These are phyloP conservation scores for Ormyrus rosae DNA, from an alignment of 2,888 invertebrate genomes.

Conservation along the genomic window DNA sequence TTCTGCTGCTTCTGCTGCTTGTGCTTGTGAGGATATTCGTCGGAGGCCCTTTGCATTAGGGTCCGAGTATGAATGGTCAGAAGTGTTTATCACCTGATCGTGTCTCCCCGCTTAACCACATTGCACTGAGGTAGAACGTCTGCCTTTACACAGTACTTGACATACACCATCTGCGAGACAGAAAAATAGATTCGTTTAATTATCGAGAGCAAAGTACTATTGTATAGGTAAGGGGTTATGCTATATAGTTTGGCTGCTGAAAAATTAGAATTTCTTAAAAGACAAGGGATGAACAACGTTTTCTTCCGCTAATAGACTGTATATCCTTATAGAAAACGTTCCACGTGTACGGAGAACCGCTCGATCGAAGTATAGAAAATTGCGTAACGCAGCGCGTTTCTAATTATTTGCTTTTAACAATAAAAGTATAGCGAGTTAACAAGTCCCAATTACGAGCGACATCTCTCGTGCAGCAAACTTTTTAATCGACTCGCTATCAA, in stretches of 20 bases:
- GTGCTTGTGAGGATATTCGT: constrained; percentile 17
- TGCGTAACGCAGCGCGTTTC: too few species aligned
- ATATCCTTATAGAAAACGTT: too few species aligned
- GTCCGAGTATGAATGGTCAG: constrained; percentile 71
- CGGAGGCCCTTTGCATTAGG: constrained; percentile 59
- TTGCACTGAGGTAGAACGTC: constrained; percentile 67
- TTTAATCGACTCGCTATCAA: neutral
- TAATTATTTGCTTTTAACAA: too few species aligned
- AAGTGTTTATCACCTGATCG: constrained; percentile 74
- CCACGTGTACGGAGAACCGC: too few species aligned
- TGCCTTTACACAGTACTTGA: constrained; percentile 63
- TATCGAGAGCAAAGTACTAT: neutral
- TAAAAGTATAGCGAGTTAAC: neutral
- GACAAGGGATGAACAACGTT: too few species aligned
- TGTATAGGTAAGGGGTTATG: too few species aligned
- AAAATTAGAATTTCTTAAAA: too few species aligned
- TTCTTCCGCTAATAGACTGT: too few species aligned
- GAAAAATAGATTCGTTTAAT: neutral
- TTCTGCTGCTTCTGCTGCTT: constrained; percentile 11
- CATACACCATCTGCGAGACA: constrained; percentile 70
- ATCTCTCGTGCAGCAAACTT: neutral
- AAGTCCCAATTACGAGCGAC: neutral
- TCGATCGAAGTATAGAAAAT: too few species aligned
- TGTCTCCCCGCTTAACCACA: constrained; percentile 72
- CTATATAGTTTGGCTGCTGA: too few species aligned